Conservation (phyloP, 2,797 vertebrate species). For the Garrulus glandarius region DNA sequence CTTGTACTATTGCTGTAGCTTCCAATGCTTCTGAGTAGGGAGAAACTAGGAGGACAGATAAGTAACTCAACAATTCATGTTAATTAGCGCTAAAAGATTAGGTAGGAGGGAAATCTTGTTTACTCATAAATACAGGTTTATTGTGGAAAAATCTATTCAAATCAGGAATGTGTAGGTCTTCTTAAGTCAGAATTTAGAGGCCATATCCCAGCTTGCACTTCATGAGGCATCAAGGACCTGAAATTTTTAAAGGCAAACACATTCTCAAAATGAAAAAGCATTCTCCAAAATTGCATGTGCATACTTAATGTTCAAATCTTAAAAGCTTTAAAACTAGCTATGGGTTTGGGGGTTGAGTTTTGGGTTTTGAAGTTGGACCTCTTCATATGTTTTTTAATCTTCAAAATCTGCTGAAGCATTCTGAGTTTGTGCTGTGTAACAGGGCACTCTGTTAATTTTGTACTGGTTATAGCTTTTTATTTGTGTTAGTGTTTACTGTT, state of each 20-base stretch:
- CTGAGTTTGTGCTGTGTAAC: background rate
- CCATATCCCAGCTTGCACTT: background rate
- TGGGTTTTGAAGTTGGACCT: background rate
- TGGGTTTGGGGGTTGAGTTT: background rate
- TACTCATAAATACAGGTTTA: background rate
- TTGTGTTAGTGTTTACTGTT: background rate
- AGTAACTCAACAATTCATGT: background rate
- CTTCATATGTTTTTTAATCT: background rate
- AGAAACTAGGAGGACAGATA: background rate
- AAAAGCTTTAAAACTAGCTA: background rate
- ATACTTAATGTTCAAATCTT: background rate
- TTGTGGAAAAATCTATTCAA: background rate
- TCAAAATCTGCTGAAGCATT: background rate
- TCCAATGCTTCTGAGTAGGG: background rate
- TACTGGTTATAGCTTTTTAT: background rate
- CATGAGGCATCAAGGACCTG: background rate
- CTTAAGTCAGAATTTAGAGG: background rate
- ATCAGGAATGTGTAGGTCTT: background rate
- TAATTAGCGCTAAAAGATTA: background rate
- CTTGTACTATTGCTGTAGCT: background rate
- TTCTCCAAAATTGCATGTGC: background rate
- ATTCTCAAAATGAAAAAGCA: background rate
- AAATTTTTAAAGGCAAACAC: background rate
- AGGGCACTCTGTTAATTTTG: background rate
- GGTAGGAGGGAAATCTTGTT: background rate